Evolutionary conservation across 1,140 invertebrate genomes (phyloP), one percentile per base, ranked within the genome.

Genomic region (Drosophila sucinea): DNA sequence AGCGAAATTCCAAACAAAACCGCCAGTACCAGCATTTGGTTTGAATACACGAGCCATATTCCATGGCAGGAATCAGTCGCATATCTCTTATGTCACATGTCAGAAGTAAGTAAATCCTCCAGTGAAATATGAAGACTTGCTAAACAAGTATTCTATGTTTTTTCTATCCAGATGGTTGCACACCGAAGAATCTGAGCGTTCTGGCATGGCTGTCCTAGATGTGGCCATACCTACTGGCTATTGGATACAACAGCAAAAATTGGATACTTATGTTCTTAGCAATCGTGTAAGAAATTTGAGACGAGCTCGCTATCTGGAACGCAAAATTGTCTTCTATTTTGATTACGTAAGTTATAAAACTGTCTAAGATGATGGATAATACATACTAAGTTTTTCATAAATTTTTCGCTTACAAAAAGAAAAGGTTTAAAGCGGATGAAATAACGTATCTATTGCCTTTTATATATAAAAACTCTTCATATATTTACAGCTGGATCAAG

Each of bases 311-410:
- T 98, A 96, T 92, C 27, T 82, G 40, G 95, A 96, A 54, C 94
- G 94, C 70, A 98, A 98, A 93, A 95, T 98, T 57, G 91, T 96
- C n/a, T 98, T 99, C 92, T 99, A 98, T 91, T 99, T 99, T 91
- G 96, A 98, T 91, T 98, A 97, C 92, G 96, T 97, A 94, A 95
- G 95, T 27, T 47, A 23, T 1, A 7, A 47, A 47, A 10, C 23
- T 27, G 44, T 94, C 0, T 2, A 8, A 51, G 0, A 25, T 61
- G 25, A 60, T 27, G 17, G 17, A 17, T 17, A 17, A 17, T 17
- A 17, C 17, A 17, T 17, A 17, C 17, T 17, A 17, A 17, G 17
- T 17, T 17, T 17, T 17, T 17, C 17, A 17, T 17, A 17, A 17
- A 17, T 17, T 17, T 17, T 17, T 0, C 17, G 17, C 17, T 17